Evolutionary conservation across 1,140 invertebrate genomes (phyloP).

Genomic region (Charaxes varanes): DNA sequence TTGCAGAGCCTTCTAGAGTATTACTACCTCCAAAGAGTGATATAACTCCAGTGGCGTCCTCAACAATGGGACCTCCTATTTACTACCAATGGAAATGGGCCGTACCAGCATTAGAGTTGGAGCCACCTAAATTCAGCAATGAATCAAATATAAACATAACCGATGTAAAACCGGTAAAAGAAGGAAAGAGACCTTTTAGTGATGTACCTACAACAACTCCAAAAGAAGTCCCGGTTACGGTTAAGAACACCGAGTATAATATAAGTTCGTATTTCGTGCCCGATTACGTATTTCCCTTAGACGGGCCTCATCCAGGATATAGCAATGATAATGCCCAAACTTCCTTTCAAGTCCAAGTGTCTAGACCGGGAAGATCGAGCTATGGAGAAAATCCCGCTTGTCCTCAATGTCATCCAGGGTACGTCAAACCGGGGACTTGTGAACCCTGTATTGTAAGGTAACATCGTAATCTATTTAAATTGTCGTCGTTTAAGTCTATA

Average conservation of each 20-base stretch:
- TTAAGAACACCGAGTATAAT: conserved; percentile 52
- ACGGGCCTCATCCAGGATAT: conserved; percentile 74
- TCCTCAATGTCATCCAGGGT: conserved; percentile 77
- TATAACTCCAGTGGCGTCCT: conserved; percentile 45
- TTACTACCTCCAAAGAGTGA: conserved; percentile 58
- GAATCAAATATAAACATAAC: conserved; percentile 27
- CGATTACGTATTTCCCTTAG: conserved; percentile 75
- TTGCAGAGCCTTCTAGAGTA: conserved; percentile 34
- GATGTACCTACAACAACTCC: conserved; percentile 31
- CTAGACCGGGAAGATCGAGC: conserved; percentile 64
- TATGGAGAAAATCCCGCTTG: conserved; percentile 76
- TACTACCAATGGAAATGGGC: conserved; percentile 80
- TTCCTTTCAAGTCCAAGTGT: conserved; percentile 75
- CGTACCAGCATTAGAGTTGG: conserved; percentile 73
- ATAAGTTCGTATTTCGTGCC: conserved; percentile 72
- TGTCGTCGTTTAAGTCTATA: conserved; percentile 1
- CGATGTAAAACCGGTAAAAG: conserved; percentile 24
- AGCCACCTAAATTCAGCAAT: conserved; percentile 66
- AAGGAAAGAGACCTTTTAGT: conserved; percentile 42
- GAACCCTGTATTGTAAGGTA: conserved; percentile 75
- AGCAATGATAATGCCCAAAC: conserved; percentile 71
- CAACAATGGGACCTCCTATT: conserved; percentile 76
- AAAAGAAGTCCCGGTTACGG: conserved; percentile 30
- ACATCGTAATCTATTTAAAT: conserved; percentile 11
- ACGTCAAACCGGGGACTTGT: conserved; percentile 74